phyloP scores from a whole-genome alignment of 1,140 invertebrate genomes.

The Helicoverpa armigera region DNA sequence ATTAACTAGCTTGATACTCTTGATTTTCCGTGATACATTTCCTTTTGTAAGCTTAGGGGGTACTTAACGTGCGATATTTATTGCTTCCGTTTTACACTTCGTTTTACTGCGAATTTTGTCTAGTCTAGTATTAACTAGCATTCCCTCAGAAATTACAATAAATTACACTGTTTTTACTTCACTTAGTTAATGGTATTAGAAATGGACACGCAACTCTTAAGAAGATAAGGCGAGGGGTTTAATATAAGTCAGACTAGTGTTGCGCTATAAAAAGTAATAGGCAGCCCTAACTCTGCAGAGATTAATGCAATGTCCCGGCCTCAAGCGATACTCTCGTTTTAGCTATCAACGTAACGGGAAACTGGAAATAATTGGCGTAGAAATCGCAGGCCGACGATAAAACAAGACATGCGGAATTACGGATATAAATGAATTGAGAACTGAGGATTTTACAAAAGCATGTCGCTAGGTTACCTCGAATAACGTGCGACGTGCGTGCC shows the following conservation, averaged over 20 bases:
- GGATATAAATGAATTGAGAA: slow-evolving; percentile 39
- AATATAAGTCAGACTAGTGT: slow-evolving; percentile 2
- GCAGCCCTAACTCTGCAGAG: slow-evolving; percentile 5
- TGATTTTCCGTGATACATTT: slow-evolving; percentile 58
- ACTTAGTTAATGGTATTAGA: background rate
- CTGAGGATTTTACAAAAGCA: slow-evolving; percentile 23
- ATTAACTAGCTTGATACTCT: slow-evolving; percentile 67
- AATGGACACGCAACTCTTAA: background rate
- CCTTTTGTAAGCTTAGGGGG: slow-evolving; percentile 49
- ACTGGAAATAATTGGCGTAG: slow-evolving; percentile 37
- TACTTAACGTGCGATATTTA: slow-evolving; percentile 48
- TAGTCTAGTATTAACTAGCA: slow-evolving; percentile 2
- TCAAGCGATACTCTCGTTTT: slow-evolving; percentile 31
- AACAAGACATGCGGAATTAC: slow-evolving; percentile 22
- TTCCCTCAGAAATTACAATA: background rate
- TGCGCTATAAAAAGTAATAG: slow-evolving; percentile 30
- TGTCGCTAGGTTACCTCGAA: slow-evolving; percentile 23
- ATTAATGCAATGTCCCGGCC: slow-evolving; percentile 31
- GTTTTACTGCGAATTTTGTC: slow-evolving; percentile 1
- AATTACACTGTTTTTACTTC: background rate
- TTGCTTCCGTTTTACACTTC: slow-evolving; percentile 31
- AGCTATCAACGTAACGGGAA: slow-evolving; percentile 32
- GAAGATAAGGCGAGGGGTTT: background rate
- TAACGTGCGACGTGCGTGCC: slow-evolving; percentile 24
- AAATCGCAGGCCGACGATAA: slow-evolving; percentile 18